A percentile compares a stretch with the other conserved stretches of the same genome.
Conservation (phyloP, 2,797 vertebrate species). For the Myripristis jacobus region DNA sequence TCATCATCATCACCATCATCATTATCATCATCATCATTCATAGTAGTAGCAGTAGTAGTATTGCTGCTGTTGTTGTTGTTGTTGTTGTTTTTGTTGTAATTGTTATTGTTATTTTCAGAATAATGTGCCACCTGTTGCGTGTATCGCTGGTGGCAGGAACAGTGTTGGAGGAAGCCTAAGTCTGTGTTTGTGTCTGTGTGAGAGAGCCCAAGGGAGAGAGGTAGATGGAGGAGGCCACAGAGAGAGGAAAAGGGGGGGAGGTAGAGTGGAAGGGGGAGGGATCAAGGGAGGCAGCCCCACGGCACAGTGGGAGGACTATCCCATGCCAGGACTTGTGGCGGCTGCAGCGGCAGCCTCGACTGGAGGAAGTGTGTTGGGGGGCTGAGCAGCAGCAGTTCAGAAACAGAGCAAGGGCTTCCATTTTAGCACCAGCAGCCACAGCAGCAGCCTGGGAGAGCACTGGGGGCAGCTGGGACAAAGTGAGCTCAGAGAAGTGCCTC, state of each 20-base stretch:
- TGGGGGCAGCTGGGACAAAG: conserved; percentile 37
- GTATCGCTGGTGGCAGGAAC: background rate
- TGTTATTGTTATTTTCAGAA: too few relatives aligned
- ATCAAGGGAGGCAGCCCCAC: conserved; percentile 50
- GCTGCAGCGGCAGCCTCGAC: conserved; percentile 64
- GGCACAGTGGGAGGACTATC: conserved; percentile 81
- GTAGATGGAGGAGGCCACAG: conserved; percentile 47
- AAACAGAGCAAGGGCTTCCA: conserved; percentile 14
- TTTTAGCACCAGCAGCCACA: conserved; percentile 22
- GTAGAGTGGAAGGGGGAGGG: conserved; percentile 69
- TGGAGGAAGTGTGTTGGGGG: conserved; percentile 62
- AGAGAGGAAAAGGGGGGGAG: conserved; percentile 44
- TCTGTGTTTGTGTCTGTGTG: conserved; percentile 55
- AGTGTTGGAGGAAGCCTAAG: conserved; percentile 48
- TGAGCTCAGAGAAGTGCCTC: conserved; percentile 30
- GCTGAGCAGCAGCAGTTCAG: conserved; percentile 31
- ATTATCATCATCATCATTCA: too few relatives aligned
- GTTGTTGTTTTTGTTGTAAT: too few relatives aligned
- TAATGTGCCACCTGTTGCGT: too few relatives aligned
- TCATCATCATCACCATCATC: too few relatives aligned
- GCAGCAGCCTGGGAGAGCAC: conserved; percentile 6
- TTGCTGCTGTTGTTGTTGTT: too few relatives aligned
- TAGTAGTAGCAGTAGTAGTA: too few relatives aligned
- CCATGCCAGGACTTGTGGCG: conserved; percentile 81
- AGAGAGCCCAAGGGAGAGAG: conserved; percentile 70